These are phyloP conservation scores for Coreoperca whiteheadi DNA, from an alignment of 2,113 vertebrate species.

Conservation along the genomic window DNA sequence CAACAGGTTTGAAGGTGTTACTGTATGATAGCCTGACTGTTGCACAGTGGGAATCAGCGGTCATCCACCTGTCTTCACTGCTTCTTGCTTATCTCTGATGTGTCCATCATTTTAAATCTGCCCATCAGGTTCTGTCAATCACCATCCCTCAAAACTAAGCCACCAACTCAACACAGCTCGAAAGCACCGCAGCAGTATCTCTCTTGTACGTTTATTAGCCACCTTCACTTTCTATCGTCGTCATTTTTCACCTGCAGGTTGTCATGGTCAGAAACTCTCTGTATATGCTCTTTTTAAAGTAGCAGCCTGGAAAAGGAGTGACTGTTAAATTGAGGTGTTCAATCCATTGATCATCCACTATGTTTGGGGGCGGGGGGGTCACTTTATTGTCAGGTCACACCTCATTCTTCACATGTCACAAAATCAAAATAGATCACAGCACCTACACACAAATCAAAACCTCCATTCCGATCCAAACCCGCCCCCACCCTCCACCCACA, in stretches of 20 bases:
- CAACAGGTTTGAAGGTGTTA: slow-evolving; percentile 11
- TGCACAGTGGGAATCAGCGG: slow-evolving; percentile 33
- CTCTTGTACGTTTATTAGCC: slow-evolving; percentile 35
- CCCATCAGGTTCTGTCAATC: slow-evolving; percentile 62
- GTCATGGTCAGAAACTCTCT: neutral
- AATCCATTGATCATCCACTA: neutral
- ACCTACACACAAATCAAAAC: neutral
- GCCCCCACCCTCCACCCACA: too few species aligned
- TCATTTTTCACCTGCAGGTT: slow-evolving; percentile 30
- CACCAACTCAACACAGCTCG: slow-evolving; percentile 33
- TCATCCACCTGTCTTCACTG: slow-evolving; percentile 30
- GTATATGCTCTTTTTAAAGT: slow-evolving; percentile 13
- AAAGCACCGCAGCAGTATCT: slow-evolving; percentile 17
- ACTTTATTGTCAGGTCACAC: neutral
- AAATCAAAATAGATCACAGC: neutral
- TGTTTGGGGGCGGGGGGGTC: neutral
- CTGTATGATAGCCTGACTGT: slow-evolving; percentile 37
- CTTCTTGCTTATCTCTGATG: slow-evolving; percentile 50
- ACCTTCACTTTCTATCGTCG: neutral
- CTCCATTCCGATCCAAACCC: neutral
- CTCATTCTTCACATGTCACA: neutral
- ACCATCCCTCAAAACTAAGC: slow-evolving; percentile 50
- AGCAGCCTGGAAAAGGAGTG: neutral
- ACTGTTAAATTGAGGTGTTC: neutral
- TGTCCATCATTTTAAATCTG: slow-evolving; percentile 61